Percentiles rank a stretch among this genome's conserved stretches.
Conservation (phyloP, 2,113 vertebrate genomes). For the Anser brachyrhynchus region DNA sequence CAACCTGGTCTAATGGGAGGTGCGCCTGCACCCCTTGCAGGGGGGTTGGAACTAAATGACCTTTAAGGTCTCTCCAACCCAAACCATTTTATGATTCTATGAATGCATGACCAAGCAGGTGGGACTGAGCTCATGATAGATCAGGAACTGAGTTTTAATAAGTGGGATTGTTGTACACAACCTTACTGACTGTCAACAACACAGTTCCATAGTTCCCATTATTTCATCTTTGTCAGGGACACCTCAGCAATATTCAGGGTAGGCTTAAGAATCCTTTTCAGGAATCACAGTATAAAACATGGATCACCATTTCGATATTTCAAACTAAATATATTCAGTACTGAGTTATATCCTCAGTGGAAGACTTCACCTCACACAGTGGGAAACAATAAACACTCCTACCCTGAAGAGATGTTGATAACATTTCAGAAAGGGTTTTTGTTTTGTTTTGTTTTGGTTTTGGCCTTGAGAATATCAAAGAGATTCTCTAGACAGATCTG, state of each 20-base stretch:
- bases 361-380: neutral
- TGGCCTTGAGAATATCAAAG: neutral
- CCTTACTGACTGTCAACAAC: fast-evolving
- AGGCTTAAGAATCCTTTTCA: neutral
- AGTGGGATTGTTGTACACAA: neutral
- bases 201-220: neutral
- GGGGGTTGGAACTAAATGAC: no score
- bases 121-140: neutral
- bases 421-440: neutral
- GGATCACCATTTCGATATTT: neutral
- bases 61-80: no score
- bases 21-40: no score
- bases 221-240: neutral
- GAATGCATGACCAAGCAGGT: neutral
- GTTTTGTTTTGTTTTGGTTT: neutral
- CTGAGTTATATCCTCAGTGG: neutral
- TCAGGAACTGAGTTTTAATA: neutral
- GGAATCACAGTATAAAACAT: neutral
- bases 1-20: no score
- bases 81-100: no score
- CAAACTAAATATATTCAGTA: neutral
- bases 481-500: neutral
- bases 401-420: neutral
- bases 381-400: neutral
- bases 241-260: neutral